phyloP scores from a whole-genome alignment of 1,140 invertebrate genomes.

The Adelges cooleyi region DNA sequence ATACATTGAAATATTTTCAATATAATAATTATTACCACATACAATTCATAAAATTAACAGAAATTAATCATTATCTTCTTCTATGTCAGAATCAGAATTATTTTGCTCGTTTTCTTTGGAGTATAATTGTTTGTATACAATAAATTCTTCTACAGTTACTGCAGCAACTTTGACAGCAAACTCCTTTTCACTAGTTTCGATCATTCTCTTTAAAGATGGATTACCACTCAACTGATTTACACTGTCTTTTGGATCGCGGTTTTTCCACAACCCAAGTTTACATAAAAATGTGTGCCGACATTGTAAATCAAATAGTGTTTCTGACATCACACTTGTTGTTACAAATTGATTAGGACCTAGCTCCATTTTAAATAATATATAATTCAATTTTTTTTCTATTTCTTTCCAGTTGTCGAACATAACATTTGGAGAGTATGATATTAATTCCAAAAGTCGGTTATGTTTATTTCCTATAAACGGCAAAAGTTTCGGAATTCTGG shows the following conservation, averaged over 20 bases:
- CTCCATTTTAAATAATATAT: slow-evolving; percentile 13
- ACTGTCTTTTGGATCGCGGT: not conserved
- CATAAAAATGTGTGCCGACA: slow-evolving; percentile 13
- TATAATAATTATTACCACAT: no score
- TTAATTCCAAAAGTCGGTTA: slow-evolving; percentile 5
- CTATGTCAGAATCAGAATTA: not conserved
- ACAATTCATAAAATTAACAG: no score
- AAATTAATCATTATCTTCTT: not conserved
- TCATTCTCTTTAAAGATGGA: slow-evolving; percentile 8
- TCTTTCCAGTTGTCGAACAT: slow-evolving; percentile 10
- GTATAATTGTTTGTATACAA: slow-evolving; percentile 14
- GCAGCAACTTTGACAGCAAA: slow-evolving; percentile 22
- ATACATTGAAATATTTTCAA: no score
- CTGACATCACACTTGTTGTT: not conserved
- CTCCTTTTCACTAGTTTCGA: slow-evolving; percentile 9
- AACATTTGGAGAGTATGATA: slow-evolving; percentile 22
- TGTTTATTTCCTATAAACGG: slow-evolving; percentile 12
- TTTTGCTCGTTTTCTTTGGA: slow-evolving; percentile 5
- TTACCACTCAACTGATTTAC: not conserved
- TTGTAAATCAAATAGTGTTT: slow-evolving; percentile 15
- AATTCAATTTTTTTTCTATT: slow-evolving; percentile 8
- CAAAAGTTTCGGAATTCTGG: slow-evolving; percentile 22
- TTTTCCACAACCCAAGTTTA: slow-evolving; percentile 12
- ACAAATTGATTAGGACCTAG: slow-evolving; percentile 19
- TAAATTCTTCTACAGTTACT: slow-evolving; percentile 4